Evolutionary conservation across 2,797 vertebrate genomes (phyloP), one percentile per base, ranked within the genome.

Genomic region (Peromyscus eremicus): DNA sequence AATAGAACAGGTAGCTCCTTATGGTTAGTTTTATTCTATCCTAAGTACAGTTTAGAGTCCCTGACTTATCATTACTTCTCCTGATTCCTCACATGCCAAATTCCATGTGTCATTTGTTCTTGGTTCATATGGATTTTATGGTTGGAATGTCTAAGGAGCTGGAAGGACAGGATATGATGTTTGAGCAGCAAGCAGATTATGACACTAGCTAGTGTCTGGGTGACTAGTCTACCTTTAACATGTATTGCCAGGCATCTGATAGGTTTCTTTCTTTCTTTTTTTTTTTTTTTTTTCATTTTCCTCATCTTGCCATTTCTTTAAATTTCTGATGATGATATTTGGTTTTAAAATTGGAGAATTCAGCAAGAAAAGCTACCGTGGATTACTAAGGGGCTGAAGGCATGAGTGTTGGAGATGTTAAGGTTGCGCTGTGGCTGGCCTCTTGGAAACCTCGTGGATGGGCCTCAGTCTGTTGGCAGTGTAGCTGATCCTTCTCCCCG

Each of bases 171-270:
- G 25, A 37, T 75, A 1, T 1, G 0, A 11, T 79, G 52, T 6
- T 25, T 57, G 87, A 79, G n/a, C 81, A 88, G 77, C 68, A n/a
- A 70, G 57, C 17, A 12, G 2, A 82, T 97, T 60, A 46, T 64
- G 75, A 80, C 89, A 89, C 77, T 89, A 10, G 73, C 82, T 82
- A 75, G 55, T 86, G 71, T 87, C 57, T 32, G 13, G 64, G 34
- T 87, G 86, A 89, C 68, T 4, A 29, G 66, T 64, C 25, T 23
- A 64, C 16, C 80, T 94, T 91, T 84, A 68, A 66, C 91, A 60
- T 95, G 6, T 94, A 76, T 95, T 96, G 3, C 89, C 27, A 80
- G 87, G 55, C 25, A 25, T 62, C 40, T 89, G 62, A 5, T 90
- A 68, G 40, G 82, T 96, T 81, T 55, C 52, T 55, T 55, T 55